Evolutionary conservation across 23 tunicate genomes (phyloP), one percentile per base, ranked within the genome.

Genomic region (Clavelina lepadiformis): DNA sequence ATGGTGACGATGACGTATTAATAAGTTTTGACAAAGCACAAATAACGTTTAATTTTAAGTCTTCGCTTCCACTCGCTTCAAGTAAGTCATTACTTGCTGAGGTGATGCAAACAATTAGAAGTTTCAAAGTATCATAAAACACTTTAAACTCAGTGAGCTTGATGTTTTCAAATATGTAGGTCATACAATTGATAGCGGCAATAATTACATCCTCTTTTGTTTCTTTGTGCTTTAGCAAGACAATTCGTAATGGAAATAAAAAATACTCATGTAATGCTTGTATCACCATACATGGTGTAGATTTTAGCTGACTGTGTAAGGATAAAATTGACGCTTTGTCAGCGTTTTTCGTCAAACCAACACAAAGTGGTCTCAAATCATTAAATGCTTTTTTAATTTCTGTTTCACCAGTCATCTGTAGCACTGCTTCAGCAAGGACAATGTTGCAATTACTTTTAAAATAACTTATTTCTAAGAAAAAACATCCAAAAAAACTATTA

Each of bases 231-330:
- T 67, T 33, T 25, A 51, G 38, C 35, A 83, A 61, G 5, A 68
- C 36, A n/a, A 74, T 58, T 58, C 81, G 46, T 35, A 83, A 35
- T 7, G 91, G 91, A 68, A 83, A 83, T 32, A 83, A 36, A 2
- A 83, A 27, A 75, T 74, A 74, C 29, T 65, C 75, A 38, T 80
- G 82, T 6, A 83, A 37, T 32, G 75, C 81, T 63, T 83, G 82
- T 33, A 83, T 32, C 3, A 37, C n/a, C n/a, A n/a, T n/a, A n/a
- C n/a, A n/a, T n/a, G n/a, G n/a, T n/a, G n/a, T n/a, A n/a, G n/a
- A n/a, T n/a, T n/a, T n/a, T n/a, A n/a, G n/a, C n/a, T n/a, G n/a
- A n/a, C n/a, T n/a, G n/a, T n/a, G n/a, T n/a, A n/a, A n/a, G n/a
- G n/a, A n/a, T n/a, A n/a, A n/a, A n/a, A n/a, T n/a, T n/a, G n/a